Evolutionary conservation across 2,888 invertebrate genomes (phyloP), one percentile per base, ranked within the genome.

Genomic region (Papilio demoleus): DNA sequence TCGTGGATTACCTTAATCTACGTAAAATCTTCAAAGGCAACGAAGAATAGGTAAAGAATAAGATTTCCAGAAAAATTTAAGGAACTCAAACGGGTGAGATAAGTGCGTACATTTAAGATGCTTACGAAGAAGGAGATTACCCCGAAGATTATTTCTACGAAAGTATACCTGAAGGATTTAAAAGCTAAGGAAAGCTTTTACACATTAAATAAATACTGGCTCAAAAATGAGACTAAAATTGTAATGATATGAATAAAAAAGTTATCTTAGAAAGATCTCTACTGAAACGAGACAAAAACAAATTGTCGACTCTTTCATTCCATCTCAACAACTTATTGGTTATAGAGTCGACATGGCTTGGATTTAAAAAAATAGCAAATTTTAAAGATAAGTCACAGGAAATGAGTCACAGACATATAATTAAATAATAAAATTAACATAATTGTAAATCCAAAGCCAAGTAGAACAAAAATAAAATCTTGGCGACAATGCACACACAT

Each of bases 381-480:
- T 17, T 45, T 19, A 8, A 45, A 45, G 0, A 19, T 45, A 45
- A 11, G 19, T 6, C 17, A 42, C 19, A 19, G 45, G 0, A 19
- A 45, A 45, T 22, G 11, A 22, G 11, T 22, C 4, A 1, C n/a
- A 31, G n/a, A n/a, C n/a, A 27, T 53, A 27, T 31, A 31, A 31
- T 53, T 17, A 53, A 53, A 56, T 11, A n/a, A 31, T 56, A 31
- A 9, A 56, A 17, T 56, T 31, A 24, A 53, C 53, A 31, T 31
- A 27, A 67, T 69, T 56, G 64, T 64, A 12, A 38, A 3, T 6
- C 61, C 65, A 61, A 58, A 66, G 42, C 56, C 66, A 65, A 63
- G 40, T 69, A 69, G 64, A 71, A 71, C 45, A 64, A 70, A 74
- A 73, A 73, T 69, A 71, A 73, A 73, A 71, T 70, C 70, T 73